A percentile compares a stretch with the other conserved stretches of the same genome.
Evolutionary conservation across 1,140 invertebrate species (phyloP).

Genomic region (Drosophila bocki): DNA sequence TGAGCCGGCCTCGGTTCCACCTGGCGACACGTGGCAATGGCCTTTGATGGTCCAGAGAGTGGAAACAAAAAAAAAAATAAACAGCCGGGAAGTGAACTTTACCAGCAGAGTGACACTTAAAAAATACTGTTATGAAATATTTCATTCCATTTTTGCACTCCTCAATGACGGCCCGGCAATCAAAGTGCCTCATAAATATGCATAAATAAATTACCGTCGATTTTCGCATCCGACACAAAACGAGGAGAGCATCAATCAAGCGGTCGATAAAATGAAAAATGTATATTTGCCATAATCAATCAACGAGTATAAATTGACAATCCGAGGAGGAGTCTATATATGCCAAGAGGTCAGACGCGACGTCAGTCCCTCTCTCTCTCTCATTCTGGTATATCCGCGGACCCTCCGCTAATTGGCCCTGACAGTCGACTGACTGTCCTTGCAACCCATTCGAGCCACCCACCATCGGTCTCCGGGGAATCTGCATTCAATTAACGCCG

Average conservation of each 20-base stretch:
- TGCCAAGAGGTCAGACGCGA: conserved; percentile 39
- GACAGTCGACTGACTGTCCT: conserved; percentile 16
- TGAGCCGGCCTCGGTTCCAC: conserved; percentile 13
- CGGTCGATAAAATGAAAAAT: conserved; percentile 43
- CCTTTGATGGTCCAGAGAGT: conserved; percentile 29
- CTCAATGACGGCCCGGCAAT: conserved; percentile 14
- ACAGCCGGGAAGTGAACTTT: conserved; percentile 8
- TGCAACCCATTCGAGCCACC: conserved; percentile 9
- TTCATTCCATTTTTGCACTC: conserved; percentile 25
- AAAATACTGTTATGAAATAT: conserved; percentile 8
- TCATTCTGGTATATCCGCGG: not conserved
- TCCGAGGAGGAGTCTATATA: conserved; percentile 33
- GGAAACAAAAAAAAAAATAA: not conserved
- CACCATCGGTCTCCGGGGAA: conserved; percentile 12
- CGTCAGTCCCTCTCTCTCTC: not conserved
- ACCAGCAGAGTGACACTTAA: conserved; percentile 14
- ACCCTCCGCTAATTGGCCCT: conserved; percentile 41
- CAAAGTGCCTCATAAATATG: conserved; percentile 46
- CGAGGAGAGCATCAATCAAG: conserved; percentile 42
- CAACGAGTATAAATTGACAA: conserved; percentile 44
- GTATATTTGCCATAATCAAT: conserved; percentile 55
- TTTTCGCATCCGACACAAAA: conserved; percentile 20
- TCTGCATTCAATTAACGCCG: conserved; percentile 61
- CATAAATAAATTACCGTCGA: conserved; percentile 43
- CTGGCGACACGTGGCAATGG: conserved; percentile 49